Evolutionary conservation across 1,140 invertebrate genomes (phyloP), one percentile per base, ranked within the genome.

Genomic region (Solen grandis): DNA sequence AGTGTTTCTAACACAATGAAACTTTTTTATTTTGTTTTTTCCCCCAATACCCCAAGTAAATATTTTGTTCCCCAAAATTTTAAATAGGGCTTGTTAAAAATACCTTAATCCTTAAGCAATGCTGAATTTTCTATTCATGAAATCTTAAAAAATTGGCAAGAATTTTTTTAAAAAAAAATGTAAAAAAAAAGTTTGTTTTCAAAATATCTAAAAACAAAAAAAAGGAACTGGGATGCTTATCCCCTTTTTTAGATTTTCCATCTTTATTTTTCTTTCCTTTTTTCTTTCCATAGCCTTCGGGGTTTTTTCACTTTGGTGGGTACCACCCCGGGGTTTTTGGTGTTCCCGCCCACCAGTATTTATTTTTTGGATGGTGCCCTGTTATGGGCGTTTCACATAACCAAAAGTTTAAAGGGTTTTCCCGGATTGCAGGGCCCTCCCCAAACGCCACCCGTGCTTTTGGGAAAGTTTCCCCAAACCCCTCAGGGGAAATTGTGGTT

Each of bases 361-460:
- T n/a, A n/a, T 86, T 93, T 94, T 2, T 95, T 95, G 0, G 97
- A 96, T 1, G 99, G 99, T 0, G 96, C 95, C 86, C 98, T 84
- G 87, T 95, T 94, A 94, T 5, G 95, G 89, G 60, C 94, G 88
- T 82, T 93, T 94, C 1, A 95, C 93, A 82, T 90, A 92, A 3
- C 99, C 99, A 93, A 95, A 99, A n/a, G n/a, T n/a, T n/a, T n/a
- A 90, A 95, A 98, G 0, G 99, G 99, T 60, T 93, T 93, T 74
- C 93, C 92, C 4, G 93, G 91, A 83, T 95, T 95, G 92, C 98
- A 99, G 10, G 96, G 95, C 0, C 98, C 98, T 92, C 96, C 94
- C 76, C 98, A 99, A n/a, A 87, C 95, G 94, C 98, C 98, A 99
- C 95, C 96, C 97, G 91, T 99, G 98, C 54, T 95, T 95, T 91